These are phyloP conservation scores for Cercopithecus mona DNA, from an alignment of 2,113 vertebrate species.

Conservation along the genomic window DNA sequence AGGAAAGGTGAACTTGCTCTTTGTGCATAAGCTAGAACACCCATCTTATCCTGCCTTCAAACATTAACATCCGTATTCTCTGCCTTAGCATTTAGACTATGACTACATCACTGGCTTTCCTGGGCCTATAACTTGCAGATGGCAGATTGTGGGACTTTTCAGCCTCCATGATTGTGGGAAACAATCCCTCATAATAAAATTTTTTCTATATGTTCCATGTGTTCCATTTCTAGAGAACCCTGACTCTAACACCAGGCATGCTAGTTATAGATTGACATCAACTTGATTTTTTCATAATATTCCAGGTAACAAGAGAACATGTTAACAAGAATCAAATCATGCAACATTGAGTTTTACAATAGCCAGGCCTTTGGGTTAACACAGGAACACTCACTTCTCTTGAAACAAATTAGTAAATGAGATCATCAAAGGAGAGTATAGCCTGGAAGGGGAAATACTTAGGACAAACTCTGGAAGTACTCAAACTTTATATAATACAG, in stretches of 20 bases:
- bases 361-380: not conserved
- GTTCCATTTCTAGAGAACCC: not conserved
- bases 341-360: not conserved
- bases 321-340: not conserved
- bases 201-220: not conserved
- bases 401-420: constrained; percentile 24
- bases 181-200: not conserved
- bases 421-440: not conserved
- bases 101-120: not conserved
- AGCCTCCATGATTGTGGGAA: not conserved
- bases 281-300: not conserved
- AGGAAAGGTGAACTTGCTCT: not conserved
- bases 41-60: not conserved
- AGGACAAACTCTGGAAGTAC: not conserved
- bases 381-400: not conserved
- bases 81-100: not conserved
- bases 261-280: not conserved
- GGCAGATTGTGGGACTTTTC: not conserved
- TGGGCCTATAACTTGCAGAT: not conserved
- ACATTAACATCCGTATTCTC: not conserved
- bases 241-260: not conserved
- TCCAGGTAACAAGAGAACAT: not conserved
- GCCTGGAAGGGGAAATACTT: not conserved
- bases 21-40: not conserved
- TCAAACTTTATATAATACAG: not conserved